Evolutionary conservation across 2,797 vertebrate genomes (phyloP), one percentile per base, ranked within the genome.

Genomic region (Vultur gryphus): DNA sequence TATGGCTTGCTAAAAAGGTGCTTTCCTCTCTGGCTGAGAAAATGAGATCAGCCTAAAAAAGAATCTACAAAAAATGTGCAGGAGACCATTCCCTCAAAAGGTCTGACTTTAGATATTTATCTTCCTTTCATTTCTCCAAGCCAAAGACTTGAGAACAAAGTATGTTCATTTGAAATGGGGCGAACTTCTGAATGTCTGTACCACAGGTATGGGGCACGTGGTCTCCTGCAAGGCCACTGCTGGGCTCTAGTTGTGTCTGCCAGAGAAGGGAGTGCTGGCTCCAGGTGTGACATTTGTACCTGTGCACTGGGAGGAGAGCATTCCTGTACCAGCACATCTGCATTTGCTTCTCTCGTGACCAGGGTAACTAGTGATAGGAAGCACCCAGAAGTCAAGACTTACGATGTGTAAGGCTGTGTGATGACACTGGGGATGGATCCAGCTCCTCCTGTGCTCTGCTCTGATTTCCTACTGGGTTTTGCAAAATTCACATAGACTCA

Each of bases 11-110:
- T 83, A 72, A 89, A 95, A 89, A 94, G 64, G 52, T 83, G 16
- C 33, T 96, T 96, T 96, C 77, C 37, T 72, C 6, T 75, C 35
- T 93, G 69, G 66, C 81, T 93, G 82, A 86, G 75, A 91, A 86
- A 82, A 89, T 88, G 62, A 95, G 76, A 51, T 93, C 89, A 96
- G 25, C 49, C n/a, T 61, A 28, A 70, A 64, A 87, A 93, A 15
- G 8, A 66, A 75, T 79, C 72, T 64, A n/a, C 12, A 39, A 83
- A 84, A 88, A 58, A 37, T 3, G 2, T 57, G 20, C 44, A 73
- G 64, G 73, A 87, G 81, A 43, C 28, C 44, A 48, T 48, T 82
- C 25, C 35, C 46, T 51, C 72, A 66, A 87, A 89, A 84, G 46
- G 17, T 29, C 18, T 59, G 51, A 29, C 37, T 61, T 81, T 73